Base-by-base conservation (phyloP, 2,797 vertebrate species). In the Bradypus variegatus region DNA sequence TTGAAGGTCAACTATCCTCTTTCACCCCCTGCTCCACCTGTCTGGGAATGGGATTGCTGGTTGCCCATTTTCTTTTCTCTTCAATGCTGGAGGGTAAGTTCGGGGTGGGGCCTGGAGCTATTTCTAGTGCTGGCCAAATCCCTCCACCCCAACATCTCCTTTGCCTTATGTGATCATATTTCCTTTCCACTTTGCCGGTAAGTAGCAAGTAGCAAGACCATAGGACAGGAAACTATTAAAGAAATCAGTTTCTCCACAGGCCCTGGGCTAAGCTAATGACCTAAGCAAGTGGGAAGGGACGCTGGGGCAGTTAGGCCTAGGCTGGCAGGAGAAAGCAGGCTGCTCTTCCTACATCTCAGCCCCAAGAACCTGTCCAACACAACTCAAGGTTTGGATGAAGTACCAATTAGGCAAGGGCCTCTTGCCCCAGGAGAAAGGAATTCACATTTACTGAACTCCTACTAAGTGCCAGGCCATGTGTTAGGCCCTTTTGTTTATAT, bases 91-190 rank as follows among this genome's bases (percentile, higher is more conserved):
- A 94, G 76, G 92, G 76, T 60, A 93, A 86, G 76, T 92, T 92
- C 90, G 88, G 95, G 95, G 94, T 94, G 88, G 83, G 76, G 88
- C 86, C 86, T 88, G 11, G 2, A 94, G 86, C 93, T 96, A 94
- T 96, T 95, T 95, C 91, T 83, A 95, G 95, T 86, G 76, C 92
- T 84, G 48, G 82, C 86, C 88, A 95, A 94, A 94, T 96, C 93
- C 92, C 93, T 94, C 88, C 58, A 88, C 79, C 83, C 84, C 93
- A 94, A 73, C 65, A 90, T 95, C 92, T 95, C 86, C 89, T 94
- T 93, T 86, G 90, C 86, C 25, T 94, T 86, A 69, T 60, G 82
- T 79, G 94, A 95, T 95, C 92, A 91, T 67, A 80, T 95, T 96
- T 95, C 95, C 88, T 90, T 85, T 92, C 76, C 27, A 92, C 77